Base-by-base conservation (phyloP, 1,140 invertebrate species). In the Megalopta genalis region DNA sequence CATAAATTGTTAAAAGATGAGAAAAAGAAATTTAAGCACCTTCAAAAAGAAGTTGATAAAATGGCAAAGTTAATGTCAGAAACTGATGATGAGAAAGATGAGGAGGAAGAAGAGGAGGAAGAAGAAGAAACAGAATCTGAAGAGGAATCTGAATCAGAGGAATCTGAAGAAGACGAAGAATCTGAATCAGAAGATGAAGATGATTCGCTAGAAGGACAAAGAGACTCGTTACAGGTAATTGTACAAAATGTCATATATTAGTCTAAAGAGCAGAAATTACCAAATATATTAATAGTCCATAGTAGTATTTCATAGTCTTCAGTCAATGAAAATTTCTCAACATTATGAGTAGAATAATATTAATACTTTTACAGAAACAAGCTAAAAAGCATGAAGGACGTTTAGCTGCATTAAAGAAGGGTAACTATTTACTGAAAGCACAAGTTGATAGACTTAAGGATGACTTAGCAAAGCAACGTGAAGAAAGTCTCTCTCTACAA, bases 31-130 rank as follows among this genome's bases (percentile, higher is more conserved):
- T 96, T 95, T 87, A 96, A 96, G 87, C 94, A 94, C 65, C 89
- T 98, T 49, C 96, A 97, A 90, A 97, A 97, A 84, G 97, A 98
- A 93, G 96, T 97, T 6, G 96, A 97, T 85, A 97, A 97, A 93
- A 97, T 98, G 96, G 96, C 96, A 0, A 95, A 95, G 23, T 93
- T 97, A 75, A 96, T 97, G 95, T 96, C 96, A 77, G 96, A 96
- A 83, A 94, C 94, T 5, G 95, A 96, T 18, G 96, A 96, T n/a
- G 95, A 96, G 7, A 95, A 95, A n/a, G 94, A 92, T 1, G 92
- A 94, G 4, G 93, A 94, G 10, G 93, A 94, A 23, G 92, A 92
- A 16, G 91, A 95, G 14, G 94, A 95, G 42, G 95, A 95, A 62
- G 95, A 96, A 77, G 94, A 93, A 78, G 94, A 93, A 78, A 90